Base-by-base conservation (phyloP, 2,113 vertebrate genomes). In the Engystomops pustulosus region DNA sequence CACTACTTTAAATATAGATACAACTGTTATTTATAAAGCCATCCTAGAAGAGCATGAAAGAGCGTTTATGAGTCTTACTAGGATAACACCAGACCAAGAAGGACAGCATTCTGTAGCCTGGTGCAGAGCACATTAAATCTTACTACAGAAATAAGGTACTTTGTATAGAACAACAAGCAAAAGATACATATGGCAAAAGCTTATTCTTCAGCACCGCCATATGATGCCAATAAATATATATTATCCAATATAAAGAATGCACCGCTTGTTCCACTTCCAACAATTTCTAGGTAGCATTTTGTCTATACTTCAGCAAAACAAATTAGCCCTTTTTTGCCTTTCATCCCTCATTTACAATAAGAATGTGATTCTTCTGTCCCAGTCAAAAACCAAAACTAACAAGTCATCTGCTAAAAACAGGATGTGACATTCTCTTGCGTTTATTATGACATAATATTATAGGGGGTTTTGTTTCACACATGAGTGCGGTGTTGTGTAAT, bases 1-100 rank as follows among this genome's bases (percentile, higher is more conserved):
- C 58, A 68, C 4, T 70, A 41, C 58, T 84, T 77, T 78, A 84
- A 68, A 84, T 77, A 84, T 77, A 68, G 74, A 75, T 36, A 45
- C 45, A 20, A 30, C 74, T 55, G 55, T 67, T 85, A 81, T 81
- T 77, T 80, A 79, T 85, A 85, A 51, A 51, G 11, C 20, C 34
- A 69, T 32, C 45, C 49, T 49, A 76, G 34, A 60, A 44, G 8
- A 30, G 47, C 55, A 49, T 25, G 69, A 10, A 18, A 68, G 65
- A 34, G 70, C 8, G 9, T 34, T 14, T 44, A 79, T n/a, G 45
- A 47, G 27, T 14, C 32, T 51, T 41, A 41, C 14, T 12, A 58
- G 47, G 20, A 41, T 36, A 17, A 17, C 55, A 55, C 14, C 27
- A 79, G 12, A 15, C 47, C 27, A 62, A 34, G 11, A 20, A 38